Base-by-base conservation (phyloP, 64 coral and sea anemone genomes). In the Platygyra sinensis region DNA sequence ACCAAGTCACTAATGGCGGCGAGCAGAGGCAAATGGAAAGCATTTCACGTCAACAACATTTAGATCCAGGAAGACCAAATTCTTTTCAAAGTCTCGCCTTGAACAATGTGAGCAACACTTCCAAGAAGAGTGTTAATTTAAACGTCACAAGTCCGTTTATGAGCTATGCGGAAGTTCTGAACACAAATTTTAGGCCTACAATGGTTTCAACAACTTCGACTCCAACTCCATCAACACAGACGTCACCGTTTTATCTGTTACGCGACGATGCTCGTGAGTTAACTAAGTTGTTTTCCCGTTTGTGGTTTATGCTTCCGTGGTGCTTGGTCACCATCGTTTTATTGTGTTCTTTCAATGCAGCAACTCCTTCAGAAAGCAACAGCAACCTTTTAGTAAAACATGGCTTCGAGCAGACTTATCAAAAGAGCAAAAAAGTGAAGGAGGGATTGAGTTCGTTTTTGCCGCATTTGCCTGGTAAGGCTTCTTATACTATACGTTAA, bases 361-460 rank as follows among this genome's bases (percentile, higher is more conserved):
- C 71, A 16, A 87, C 94, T 13, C 91, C 94, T 24, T 76, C 22
- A 50, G 88, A 91, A 60, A 39, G 67, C 0, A 98, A 80, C 79
- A 90, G 91, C 77, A 99, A 96, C 79, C 84, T 99, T 30, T 80
- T 99, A 9, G 96, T 98, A 36, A 76, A 98, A 88, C 93, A 99
- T 80, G 97, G 97, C 78, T 72, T 96, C 7, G 94, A 99, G 16
- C 94, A 99, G 76, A 87, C 93, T 9, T 98, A 98, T 67, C 97
- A 99, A 30, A 99, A 99, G 78, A 89, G 97, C 52, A 99, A 96
- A 52, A 99, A 99, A 91, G 86, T 95, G 12, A 99, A 99, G 72
- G 97, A 99, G 72, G 93, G 94, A 52, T 76, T 99, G 29, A 99
- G 97, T 84, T 86, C 97, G 3, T 99, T 99, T 91, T 85, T 99